Evolutionary conservation across 2,113 vertebrate species (phyloP), one percentile per base, ranked within the genome.

Genomic region (Actenoides lindsayi): DNA sequence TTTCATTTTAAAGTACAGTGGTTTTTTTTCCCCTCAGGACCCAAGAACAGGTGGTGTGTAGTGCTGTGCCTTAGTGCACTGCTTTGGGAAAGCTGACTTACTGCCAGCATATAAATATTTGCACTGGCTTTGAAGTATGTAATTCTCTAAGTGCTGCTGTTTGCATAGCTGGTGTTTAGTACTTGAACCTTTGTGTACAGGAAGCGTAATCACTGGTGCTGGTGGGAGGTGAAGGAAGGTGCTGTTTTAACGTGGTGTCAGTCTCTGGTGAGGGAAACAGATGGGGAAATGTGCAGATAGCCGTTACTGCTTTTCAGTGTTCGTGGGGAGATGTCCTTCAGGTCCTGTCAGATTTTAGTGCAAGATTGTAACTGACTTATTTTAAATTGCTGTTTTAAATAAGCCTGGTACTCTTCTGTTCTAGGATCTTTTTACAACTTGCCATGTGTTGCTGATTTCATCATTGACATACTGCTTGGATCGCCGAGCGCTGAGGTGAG

Each of bases 401-500:
- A 62, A 82, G 2, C 7, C 27, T 42, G 54, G 3, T 42, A 27
- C 39, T 83, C 6, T 90, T 56, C 82, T 90, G 80, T 96, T 93
- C 44, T 93, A 99, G 99, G 98, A 57, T 99, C 99, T 69, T 99
- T 99, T 97, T 99, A 99, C 96, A 99, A 97, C 91, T 98, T 99
- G 93, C 99, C 99, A 53, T 99, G 99, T 60, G 99, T 99, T 96
- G 99, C 98, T 63, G 99, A 99, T 96, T 99, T 99, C 96, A 99
- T 99, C 96, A 99, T 99, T 39, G 99, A 99, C 96, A 98, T 99
- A 93, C 98, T 99, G 64, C 99, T 99, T 33, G 99, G 99, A 78
- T 99, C 99, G 63, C 98, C 99, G 84, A 99, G 99, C 95, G 98
- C 98, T 96, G 99, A 99, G 98, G 99, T 99, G 97, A 98, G 97